A percentile compares a stretch with the other conserved stretches of the same genome.
phyloP scores from a whole-genome alignment of 2,888 invertebrate species.

The Drosophila anceps region DNA sequence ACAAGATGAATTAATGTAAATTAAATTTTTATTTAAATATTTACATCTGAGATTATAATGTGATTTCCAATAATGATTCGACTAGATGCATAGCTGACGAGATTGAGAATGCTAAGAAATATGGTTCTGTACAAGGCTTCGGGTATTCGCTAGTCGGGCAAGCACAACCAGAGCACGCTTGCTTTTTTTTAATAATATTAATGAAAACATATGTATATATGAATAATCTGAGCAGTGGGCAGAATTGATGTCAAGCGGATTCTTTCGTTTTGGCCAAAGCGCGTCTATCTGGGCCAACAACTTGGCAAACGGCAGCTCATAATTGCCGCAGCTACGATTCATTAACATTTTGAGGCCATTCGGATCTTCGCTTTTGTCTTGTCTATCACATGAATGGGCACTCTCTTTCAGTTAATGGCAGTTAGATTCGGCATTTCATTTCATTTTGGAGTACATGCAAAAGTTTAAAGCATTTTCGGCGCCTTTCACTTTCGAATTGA shows the following conservation, averaged over 20 bases:
- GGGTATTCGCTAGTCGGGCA: neutral
- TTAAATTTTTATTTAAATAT: neutral
- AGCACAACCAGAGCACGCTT: neutral
- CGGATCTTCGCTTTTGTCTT: conserved; percentile 20
- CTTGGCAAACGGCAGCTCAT: conserved; percentile 36
- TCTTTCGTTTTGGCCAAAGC: conserved; percentile 46
- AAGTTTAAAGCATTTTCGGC: conserved; percentile 35
- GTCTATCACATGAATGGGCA: conserved; percentile 23
- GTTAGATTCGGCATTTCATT: conserved; percentile 24
- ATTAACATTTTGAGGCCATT: conserved; percentile 46
- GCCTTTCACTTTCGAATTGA: conserved; percentile 62
- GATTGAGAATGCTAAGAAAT: neutral
- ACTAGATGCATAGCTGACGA: neutral
- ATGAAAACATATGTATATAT: conserved; percentile 30
- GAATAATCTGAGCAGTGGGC: conserved; percentile 22
- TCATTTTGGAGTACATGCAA: conserved; percentile 36
- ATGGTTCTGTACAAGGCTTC: neutral
- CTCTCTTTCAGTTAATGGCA: conserved; percentile 19
- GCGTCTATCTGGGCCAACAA: conserved; percentile 48
- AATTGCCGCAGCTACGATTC: conserved; percentile 43
- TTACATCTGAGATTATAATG: neutral
- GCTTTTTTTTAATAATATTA: conserved; percentile 31
- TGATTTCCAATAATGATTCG: neutral
- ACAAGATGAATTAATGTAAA: too few species aligned
- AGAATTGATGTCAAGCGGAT: conserved; percentile 59